A percentile compares a stretch with the other conserved stretches of the same genome.
Conservation (phyloP, 2,113 vertebrate genomes). For the Mesocricetus auratus region DNA sequence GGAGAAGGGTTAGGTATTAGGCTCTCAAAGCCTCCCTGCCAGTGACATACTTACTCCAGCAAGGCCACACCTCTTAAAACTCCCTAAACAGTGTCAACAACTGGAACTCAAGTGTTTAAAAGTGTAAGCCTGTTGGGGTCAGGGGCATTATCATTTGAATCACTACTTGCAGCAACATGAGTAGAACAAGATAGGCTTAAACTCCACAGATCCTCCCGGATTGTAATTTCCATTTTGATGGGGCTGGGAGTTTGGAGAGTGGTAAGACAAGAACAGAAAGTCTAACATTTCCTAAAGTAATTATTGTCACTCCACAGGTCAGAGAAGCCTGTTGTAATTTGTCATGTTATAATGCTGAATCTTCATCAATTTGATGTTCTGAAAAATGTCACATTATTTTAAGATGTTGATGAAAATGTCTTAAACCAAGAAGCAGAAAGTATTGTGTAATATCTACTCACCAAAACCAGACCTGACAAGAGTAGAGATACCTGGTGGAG, state of each 20-base stretch:
- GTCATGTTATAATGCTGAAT: too few relatives aligned
- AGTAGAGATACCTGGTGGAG: neutral
- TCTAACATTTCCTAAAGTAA: neutral
- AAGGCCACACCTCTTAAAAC: neutral
- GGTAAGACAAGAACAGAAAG: neutral
- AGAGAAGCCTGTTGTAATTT: neutral
- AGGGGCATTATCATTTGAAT: neutral
- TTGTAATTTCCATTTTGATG: neutral
- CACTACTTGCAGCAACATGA: neutral
- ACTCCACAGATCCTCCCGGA: neutral
- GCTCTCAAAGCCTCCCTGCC: neutral
- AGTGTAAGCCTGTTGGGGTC: neutral
- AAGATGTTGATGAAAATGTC: neutral
- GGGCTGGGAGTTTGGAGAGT: neutral
- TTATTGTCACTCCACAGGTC: neutral
- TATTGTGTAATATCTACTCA: neutral
- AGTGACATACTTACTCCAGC: neutral
- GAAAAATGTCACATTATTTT: neutral
- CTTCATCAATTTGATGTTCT: neutral
- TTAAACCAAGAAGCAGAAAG: neutral
- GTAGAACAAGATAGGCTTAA: neutral
- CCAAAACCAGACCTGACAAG: too few relatives aligned
- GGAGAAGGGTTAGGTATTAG: neutral
- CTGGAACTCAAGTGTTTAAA: neutral
- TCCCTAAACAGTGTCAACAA: neutral